Evolutionary conservation across 2,113 vertebrate species (phyloP), one percentile per base, ranked within the genome.

Genomic region (Carassius auratus): DNA sequence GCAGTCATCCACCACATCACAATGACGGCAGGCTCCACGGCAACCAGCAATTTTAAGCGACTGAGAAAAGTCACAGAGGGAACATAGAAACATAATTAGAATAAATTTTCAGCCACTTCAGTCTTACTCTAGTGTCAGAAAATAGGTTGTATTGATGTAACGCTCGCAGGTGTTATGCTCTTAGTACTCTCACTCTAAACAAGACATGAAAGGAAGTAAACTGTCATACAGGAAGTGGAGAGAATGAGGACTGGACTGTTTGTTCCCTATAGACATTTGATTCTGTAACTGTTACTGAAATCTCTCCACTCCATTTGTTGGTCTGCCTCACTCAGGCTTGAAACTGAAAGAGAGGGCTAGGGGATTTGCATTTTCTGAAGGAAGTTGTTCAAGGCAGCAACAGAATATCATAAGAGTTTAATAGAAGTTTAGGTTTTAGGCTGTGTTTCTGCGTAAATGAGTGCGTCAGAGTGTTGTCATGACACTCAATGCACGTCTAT

Each of bases 1-100:
- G 79, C 61, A 69, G 79, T 81, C 79, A 81, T 81, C 79, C 48
- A 52, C 23, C 17, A 68, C 79, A 81, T 81, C 79, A 81, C 61
- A 81, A 69, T 69, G 79, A 81, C 79, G 79, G 3, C 79, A 81
- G 79, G 7, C 79, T 81, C 79, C 79, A 81, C 62, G 45, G 79
- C 79, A 81, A 81, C 79, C 79, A 69, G 79, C 62, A 69, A 81
- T 81, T 81, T 81, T 33, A 80, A 68, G 23, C 5, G 26, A 52
- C 61, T 52, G 62, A 36, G 7, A 69, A 81, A 81, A 68, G 62
- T 68, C 79, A 81, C 14, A 50, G 59, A 77, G 59, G 59, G 77
- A 80, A 80, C 13, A 80, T 80, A 64, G 61, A 52, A 15, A 81
- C 17, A 81, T 81, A 68, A 81, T 81, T 81, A 50, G 79, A 81